phyloP scores from a whole-genome alignment of 1,140 invertebrate species.

The Branchinecta lynchi region DNA sequence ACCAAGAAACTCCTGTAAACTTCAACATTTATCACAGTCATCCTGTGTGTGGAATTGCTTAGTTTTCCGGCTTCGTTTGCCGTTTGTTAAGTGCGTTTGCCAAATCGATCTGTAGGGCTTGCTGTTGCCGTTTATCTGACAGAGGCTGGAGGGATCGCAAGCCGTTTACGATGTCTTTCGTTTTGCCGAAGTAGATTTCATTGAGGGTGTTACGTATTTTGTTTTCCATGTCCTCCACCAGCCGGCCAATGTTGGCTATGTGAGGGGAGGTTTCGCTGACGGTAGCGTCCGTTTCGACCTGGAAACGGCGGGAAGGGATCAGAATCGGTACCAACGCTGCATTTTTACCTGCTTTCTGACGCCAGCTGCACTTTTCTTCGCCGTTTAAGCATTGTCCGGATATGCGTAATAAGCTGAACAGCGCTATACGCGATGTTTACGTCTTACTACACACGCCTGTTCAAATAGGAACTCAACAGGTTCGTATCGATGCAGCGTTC shows the following conservation, averaged over 20 bases:
- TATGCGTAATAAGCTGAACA: too few relatives aligned
- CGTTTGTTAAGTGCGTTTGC: conserved; percentile 60
- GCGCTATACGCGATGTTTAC: too few relatives aligned
- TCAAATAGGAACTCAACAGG: too few relatives aligned
- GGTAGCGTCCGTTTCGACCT: conserved; percentile 75
- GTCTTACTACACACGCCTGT: too few relatives aligned
- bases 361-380: too few relatives aligned
- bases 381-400: too few relatives aligned
- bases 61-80: conserved; percentile 37
- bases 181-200: conserved; percentile 99
- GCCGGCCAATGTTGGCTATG: conserved; percentile 92
- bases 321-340: too few relatives aligned
- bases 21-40: not conserved
- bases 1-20: conserved; percentile 6
- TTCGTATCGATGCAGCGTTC: too few relatives aligned
- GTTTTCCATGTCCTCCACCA: conserved; percentile 98
- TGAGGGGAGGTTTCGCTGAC: conserved; percentile 87
- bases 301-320: conserved; percentile 22
- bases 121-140: conserved; percentile 63
- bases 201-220: conserved; percentile 96
- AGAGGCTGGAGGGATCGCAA: conserved; percentile 72
- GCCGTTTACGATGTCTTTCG: conserved; percentile 96
- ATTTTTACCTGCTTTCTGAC: too few relatives aligned
- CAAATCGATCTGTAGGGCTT: conserved; percentile 68
- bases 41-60: not conserved